These are phyloP conservation scores for Thymelicus acteon DNA, from an alignment of 2,888 invertebrate genomes.

Conservation along the genomic window DNA sequence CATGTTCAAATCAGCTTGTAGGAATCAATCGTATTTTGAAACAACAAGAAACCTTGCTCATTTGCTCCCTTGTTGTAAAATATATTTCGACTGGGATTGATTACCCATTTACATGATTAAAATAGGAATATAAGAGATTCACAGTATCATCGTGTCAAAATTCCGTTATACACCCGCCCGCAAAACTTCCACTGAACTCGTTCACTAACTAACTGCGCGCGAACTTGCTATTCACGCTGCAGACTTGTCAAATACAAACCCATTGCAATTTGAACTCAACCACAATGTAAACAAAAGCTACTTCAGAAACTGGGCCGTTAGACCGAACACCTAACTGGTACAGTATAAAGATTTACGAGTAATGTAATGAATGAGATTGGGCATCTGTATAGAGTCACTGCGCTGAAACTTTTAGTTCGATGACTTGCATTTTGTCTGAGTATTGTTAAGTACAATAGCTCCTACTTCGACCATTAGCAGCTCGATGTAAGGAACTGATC, in stretches of 20 bases:
- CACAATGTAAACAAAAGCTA: conserved; percentile 7
- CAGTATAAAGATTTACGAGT: background rate
- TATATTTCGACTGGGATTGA: too few species aligned
- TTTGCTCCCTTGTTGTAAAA: too few species aligned
- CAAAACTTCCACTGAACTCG: conserved; percentile 5
- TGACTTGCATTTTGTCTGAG: conserved; percentile 1
- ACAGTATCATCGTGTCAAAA: background rate
- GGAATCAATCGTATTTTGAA: too few species aligned
- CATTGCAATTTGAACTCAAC: conserved; percentile 10
- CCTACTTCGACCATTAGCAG: background rate
- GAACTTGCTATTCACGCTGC: conserved; percentile 13
- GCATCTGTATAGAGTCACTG: conserved; percentile 11
- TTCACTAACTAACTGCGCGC: conserved; percentile 12
- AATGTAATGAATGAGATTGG: conserved; percentile 10
- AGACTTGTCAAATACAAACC: conserved; percentile 10
- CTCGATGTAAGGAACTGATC: too few species aligned
- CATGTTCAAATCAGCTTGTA: too few species aligned
- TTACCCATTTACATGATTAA: too few species aligned
- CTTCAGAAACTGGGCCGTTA: conserved; percentile 1
- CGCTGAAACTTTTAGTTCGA: background rate
- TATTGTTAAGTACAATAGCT: background rate
- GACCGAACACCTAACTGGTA: conserved; percentile 1
- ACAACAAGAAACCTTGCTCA: too few species aligned
- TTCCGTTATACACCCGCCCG: background rate
- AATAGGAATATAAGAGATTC: background rate